These are phyloP conservation scores for Sebastolobus altivelis DNA, from an alignment of 2,797 vertebrate genomes.

Conservation along the genomic window DNA sequence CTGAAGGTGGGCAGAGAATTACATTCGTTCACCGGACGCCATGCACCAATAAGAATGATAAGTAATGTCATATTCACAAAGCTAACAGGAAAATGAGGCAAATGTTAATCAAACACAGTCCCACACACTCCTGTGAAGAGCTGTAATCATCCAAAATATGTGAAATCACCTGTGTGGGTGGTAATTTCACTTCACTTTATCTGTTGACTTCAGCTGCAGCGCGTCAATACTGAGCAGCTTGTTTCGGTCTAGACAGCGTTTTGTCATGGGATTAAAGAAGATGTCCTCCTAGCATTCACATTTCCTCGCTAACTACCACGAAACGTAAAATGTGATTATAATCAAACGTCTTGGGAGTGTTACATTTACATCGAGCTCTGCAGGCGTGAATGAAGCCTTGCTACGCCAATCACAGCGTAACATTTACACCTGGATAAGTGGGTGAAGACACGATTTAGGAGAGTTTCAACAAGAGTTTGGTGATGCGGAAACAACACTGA, in stretches of 20 bases:
- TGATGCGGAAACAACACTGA: conserved; percentile 14
- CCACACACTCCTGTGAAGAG: background rate
- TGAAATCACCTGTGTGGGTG: background rate
- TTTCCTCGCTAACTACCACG: conserved; percentile 20
- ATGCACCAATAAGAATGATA: background rate
- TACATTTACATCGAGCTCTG: conserved; percentile 15
- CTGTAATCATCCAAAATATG: background rate
- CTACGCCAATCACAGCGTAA: conserved; percentile 27
- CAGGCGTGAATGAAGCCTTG: conserved; percentile 18
- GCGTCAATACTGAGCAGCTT: background rate
- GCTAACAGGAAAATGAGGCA: background rate
- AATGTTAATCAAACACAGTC: conserved; percentile 5
- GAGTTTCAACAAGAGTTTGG: conserved; percentile 24
- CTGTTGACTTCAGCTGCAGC: conserved; percentile 7
- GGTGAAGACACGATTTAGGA: conserved; percentile 12
- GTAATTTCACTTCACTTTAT: conserved; percentile 2
- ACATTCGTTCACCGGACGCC: background rate
- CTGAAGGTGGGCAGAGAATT: background rate
- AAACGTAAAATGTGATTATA: conserved; percentile 24
- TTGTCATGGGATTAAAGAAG: conserved; percentile 42
- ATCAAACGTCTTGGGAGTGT: conserved; percentile 21
- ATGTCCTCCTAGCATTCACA: conserved; percentile 16
- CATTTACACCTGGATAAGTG: conserved; percentile 23
- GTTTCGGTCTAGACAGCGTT: conserved; percentile 51
- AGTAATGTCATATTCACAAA: background rate